Base-by-base conservation (phyloP, 2,113 vertebrate species). In the Stigmatopora nigra region DNA sequence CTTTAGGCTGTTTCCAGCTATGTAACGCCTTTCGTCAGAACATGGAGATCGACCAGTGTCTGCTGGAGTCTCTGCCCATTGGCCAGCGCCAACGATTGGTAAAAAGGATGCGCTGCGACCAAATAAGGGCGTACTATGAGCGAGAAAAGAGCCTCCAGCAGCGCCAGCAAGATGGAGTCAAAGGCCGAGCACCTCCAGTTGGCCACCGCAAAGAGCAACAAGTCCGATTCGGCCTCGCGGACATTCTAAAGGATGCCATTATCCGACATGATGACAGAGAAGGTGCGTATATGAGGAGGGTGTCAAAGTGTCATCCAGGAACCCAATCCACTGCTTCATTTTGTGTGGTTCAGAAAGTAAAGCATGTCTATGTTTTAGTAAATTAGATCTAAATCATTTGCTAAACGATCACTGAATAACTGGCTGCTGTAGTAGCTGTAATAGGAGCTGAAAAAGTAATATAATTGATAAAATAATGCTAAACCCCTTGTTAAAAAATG, bases 11-110 rank as follows among this genome's bases (percentile, higher is more conserved):
- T 91, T 95, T 97, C 86, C 96, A 97, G 91, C 92, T 99, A 92
- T 99, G 96, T 93, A 97, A 94, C 77, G 92, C 93, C 78, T 98
- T 98, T 73, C 93, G 94, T 52, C 95, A 94, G 88, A 95, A 95
- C 85, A 99, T 99, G 96, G 96, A 98, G 94, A 98, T 99, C 85
- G 96, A 99, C 92, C 96, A 98, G 91, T 96, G 96, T 81, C 87
- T 99, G 87, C 91, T 99, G 91, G 96, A 99, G 89, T 95, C 96
- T 66, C 93, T 99, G 52, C 96, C 96, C 59, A 86, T 95, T 0
- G 93, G 94, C 73, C 96, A 98, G 83, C 88, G 96, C 57, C 96
- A 97, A 89, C 88, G 96, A 65, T 88, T 99, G 87, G 94, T 98
- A 82, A 92, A 90, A 57, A 92, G 95, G 60, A 94, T 98, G 93